Evolutionary conservation across 1,140 invertebrate species (phyloP).

Genomic region (Drosophila chauvacae): DNA sequence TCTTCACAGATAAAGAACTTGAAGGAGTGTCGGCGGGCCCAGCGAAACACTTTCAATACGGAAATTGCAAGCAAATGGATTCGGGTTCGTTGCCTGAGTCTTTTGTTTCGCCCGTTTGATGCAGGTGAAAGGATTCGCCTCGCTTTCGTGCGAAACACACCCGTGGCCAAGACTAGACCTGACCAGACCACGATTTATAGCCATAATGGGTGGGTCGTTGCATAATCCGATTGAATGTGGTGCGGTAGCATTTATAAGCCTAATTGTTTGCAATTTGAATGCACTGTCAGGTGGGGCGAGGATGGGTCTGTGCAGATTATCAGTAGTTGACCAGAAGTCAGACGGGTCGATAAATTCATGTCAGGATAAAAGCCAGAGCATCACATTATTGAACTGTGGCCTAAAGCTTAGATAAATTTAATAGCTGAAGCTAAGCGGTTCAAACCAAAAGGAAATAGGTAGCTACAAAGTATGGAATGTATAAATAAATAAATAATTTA

Average conservation of each 20-base stretch:
- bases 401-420: background rate
- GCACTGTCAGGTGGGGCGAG: conserved; percentile 41
- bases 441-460: background rate
- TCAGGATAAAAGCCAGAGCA: conserved; percentile 9
- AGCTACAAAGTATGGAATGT: background rate
- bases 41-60: conserved; percentile 62
- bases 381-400: background rate
- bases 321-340: conserved; percentile 21
- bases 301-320: conserved; percentile 17
- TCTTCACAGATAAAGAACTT: conserved; percentile 59
- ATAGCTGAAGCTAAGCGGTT: background rate
- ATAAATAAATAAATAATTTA: background rate
- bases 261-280: conserved; percentile 74
- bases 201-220: conserved; percentile 59
- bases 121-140: conserved; percentile 70
- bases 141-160: conserved; percentile 59
- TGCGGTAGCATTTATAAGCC: conserved; percentile 61
- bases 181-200: conserved; percentile 49
- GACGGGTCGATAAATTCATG: background rate
- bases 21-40: conserved; percentile 49
- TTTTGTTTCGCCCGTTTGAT: conserved; percentile 62
- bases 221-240: conserved; percentile 60
- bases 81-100: conserved; percentile 78
- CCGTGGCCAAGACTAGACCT: conserved; percentile 47
- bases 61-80: conserved; percentile 44